phyloP scores from a whole-genome alignment of 2,888 invertebrate genomes.

The Rhogogaster chlorosoma region DNA sequence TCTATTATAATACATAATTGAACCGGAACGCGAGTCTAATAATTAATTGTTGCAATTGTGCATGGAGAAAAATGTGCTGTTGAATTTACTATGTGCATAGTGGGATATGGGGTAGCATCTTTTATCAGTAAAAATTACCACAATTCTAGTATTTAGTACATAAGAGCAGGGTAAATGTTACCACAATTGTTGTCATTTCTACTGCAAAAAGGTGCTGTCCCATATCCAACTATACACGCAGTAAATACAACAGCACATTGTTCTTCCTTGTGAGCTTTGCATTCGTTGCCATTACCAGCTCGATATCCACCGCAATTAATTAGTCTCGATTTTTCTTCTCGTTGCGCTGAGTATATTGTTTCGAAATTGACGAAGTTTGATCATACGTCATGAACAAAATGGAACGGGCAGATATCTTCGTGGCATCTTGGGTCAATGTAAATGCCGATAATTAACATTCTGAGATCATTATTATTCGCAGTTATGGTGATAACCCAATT shows the following conservation, averaged over 20 bases:
- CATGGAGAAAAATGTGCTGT: too few relatives aligned
- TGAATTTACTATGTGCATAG: too few relatives aligned
- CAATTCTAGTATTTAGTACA: too few relatives aligned
- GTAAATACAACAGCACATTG: too few relatives aligned
- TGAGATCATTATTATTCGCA: neutral
- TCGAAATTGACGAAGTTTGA: neutral
- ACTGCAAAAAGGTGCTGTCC: too few relatives aligned
- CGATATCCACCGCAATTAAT: neutral
- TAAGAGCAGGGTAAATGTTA: too few relatives aligned
- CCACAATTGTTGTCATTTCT: too few relatives aligned
- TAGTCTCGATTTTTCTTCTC: neutral
- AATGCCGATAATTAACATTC: neutral
- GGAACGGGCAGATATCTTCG: neutral
- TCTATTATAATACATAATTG: neutral
- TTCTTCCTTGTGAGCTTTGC: neutral
- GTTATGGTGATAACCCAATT: conserved; percentile 41
- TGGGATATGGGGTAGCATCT: too few relatives aligned
- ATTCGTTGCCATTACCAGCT: neutral
- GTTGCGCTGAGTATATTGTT: neutral
- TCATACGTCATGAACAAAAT: neutral
- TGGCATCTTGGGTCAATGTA: conserved; percentile 38
- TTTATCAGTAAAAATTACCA: too few relatives aligned
- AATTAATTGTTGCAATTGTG: neutral
- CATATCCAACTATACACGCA: too few relatives aligned
- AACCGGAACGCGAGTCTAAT: neutral